Base-by-base conservation (phyloP, 2,113 vertebrate genomes). In the Ctenodactylus gundi region DNA sequence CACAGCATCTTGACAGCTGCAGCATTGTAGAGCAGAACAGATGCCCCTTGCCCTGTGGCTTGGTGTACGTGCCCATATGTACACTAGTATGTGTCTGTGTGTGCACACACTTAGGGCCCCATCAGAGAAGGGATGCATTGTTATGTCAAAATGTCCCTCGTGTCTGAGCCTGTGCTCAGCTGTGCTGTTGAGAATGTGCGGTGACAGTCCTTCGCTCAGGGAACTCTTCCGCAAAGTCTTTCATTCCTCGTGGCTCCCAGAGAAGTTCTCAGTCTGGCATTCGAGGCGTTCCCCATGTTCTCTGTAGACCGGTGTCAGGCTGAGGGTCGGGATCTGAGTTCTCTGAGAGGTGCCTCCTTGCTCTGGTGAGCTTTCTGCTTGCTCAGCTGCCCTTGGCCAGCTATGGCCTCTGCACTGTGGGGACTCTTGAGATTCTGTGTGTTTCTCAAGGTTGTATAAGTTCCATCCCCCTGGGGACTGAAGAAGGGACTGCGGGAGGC, bases 401-500 rank as follows among this genome's bases (percentile, higher is more conserved):
- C 80, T 41, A 36, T n/a, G 53, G 87, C 58, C 84, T 93, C 93
- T 46, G 60, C 81, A 91, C 53, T 93, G 85, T 49, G 64, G 88
- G n/a, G 81, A 55, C 62, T 12, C 57, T 4, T 44, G 58, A 73
- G 62, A 15, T 44, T 62, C 23, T 3, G 75, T 9, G 0, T 60
- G 57, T 75, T 70, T 85, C 64, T 81, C 44, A 31, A 85, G 88
- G 29, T 51, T 21, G 11, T 31, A 55, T 20, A 3, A 29, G 29
- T 80, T 58, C 51, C 39, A 46, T 49, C 6, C 80, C 21, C 70
- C 17, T 3, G 44, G 53, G 34, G 94, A 76, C 78, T 46, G 34
- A 70, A 95, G 83, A 31, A 53, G 55, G 41, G 67, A 3, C 21
- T 9, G 1, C 31, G 88, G 81, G 58, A 75, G 18, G 41, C 29